Evolutionary conservation across 2,797 vertebrate species (phyloP).

Genomic region (Sardinella longiceps): DNA sequence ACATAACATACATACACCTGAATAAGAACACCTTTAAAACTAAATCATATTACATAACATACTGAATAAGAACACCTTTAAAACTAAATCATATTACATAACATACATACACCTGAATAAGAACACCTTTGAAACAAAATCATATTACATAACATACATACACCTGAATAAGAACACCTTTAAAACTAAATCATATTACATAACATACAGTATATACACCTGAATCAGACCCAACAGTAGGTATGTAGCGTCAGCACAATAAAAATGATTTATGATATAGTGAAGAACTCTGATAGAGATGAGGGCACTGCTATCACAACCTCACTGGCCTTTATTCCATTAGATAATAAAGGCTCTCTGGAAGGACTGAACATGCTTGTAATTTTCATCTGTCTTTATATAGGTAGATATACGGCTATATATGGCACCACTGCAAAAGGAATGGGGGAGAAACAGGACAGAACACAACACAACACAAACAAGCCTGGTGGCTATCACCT

Average conservation of each 20-base stretch:
- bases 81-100: too few relatives aligned
- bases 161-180: too few relatives aligned
- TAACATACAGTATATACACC: background rate
- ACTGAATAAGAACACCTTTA: too few relatives aligned
- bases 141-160: too few relatives aligned
- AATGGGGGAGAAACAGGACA: background rate
- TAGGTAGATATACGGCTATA: background rate
- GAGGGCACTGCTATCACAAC: background rate
- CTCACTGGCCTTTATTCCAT: background rate
- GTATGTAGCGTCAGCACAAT: background rate
- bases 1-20: too few relatives aligned
- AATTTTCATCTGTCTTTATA: slow-evolving; percentile 5
- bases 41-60: too few relatives aligned
- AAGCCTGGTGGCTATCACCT: background rate
- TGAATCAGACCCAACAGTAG: background rate
- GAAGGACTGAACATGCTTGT: background rate
- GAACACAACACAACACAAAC: background rate
- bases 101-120: too few relatives aligned
- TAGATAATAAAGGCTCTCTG: background rate
- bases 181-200: too few relatives aligned
- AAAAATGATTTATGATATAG: background rate
- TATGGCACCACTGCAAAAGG: background rate
- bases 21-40: too few relatives aligned
- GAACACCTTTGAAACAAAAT: too few relatives aligned
- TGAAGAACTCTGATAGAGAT: background rate